Evolutionary conservation across 2,888 invertebrate species (phyloP).

Genomic region (Apocheima hispidaria): DNA sequence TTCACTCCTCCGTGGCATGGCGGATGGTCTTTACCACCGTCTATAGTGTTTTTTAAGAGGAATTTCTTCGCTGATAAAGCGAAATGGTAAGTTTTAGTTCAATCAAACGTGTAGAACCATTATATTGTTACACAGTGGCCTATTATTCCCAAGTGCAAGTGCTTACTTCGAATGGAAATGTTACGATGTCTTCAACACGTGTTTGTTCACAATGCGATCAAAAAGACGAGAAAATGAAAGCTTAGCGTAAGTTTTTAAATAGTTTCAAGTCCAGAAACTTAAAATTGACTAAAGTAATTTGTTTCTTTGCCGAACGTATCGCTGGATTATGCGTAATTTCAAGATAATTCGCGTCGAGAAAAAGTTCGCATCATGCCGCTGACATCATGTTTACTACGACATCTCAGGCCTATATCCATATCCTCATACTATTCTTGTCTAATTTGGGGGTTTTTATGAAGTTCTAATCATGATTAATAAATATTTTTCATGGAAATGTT

Average conservation of each 20-base stretch:
- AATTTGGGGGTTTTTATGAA: background rate
- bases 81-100: slow-evolving; percentile 79
- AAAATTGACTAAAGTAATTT: background rate
- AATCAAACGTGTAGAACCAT: slow-evolving; percentile 49
- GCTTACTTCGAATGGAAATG: slow-evolving; percentile 41
- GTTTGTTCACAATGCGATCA: slow-evolving; percentile 38
- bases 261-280: slow-evolving; percentile 15
- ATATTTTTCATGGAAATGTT: background rate
- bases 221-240: slow-evolving; percentile 25
- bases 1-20: slow-evolving; percentile 86
- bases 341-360: background rate
- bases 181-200: slow-evolving; percentile 42
- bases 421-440: background rate
- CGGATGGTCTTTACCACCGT: slow-evolving; percentile 82
- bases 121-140: slow-evolving; percentile 47
- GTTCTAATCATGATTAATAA: background rate
- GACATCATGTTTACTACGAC: slow-evolving; percentile 32
- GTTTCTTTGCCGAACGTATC: background rate
- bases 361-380: slow-evolving; percentile 16
- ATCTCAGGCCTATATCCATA: background rate
- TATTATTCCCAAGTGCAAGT: slow-evolving; percentile 58
- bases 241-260: slow-evolving; percentile 32
- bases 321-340: background rate
- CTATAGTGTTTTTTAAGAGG: slow-evolving; percentile 78
- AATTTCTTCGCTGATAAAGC: slow-evolving; percentile 79